Evolutionary conservation across 1,140 invertebrate species (phyloP), one percentile per base, ranked within the genome.

Genomic region (Charaxes varanes): DNA sequence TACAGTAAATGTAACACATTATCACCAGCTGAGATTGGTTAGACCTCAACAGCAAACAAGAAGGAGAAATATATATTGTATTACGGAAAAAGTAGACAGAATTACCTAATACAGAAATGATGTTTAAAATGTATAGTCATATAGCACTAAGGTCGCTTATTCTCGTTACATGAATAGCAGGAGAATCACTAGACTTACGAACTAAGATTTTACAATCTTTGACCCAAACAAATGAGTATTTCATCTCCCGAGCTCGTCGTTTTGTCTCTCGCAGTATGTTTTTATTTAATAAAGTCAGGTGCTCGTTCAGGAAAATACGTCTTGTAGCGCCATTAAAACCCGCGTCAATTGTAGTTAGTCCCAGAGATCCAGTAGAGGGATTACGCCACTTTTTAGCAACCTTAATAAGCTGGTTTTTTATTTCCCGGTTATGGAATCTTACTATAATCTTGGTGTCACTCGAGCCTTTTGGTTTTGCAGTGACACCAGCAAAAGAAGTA

Each of bases 161-260:
- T 8, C 17, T 31, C 15, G 14, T 6, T 16, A 31, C 17, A 5
- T 17, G 6, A 31, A 31, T 17, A 16, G n/a, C 28, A 17, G 14
- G 13, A 3, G 28, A 31, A n/a, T 31, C 17, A 6, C 17, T 16
- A 10, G 15, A 16, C 17, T 31, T 31, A 31, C 28, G 28, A 31
- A 31, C 28, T 5, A 31, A 31, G 4, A 31, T 17, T 8, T 31
- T 31, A 7, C 28, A 31, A 3, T 31, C 28, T 16, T 31, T 31
- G 4, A 31, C 28, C 28, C 28, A 31, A 6, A 31, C 28, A 7
- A 6, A 31, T 12, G 13, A n/a, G 17, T 31, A 31, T 8, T 31
- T 31, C 13, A 12, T 31, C 11, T 31, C 28, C 4, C 28, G 28
- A 5, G 28, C 28, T 8, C n/a, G 15, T 17, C 17, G 14, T 17